Conservation (phyloP, 2,113 vertebrate genomes). For the Lophius piscatorius region DNA sequence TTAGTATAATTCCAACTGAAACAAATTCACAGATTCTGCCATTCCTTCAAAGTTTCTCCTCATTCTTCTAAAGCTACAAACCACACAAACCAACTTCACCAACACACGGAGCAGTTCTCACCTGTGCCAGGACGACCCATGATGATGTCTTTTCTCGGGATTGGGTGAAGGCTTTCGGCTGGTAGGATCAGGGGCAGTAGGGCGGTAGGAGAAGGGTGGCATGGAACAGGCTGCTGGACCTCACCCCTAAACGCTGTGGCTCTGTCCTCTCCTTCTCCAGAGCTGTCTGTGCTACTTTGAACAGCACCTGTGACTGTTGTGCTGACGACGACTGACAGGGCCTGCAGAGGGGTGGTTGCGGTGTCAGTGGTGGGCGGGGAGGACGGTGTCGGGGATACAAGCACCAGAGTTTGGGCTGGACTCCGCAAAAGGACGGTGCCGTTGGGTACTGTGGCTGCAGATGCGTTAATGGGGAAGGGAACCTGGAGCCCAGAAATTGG, state of each 20-base stretch:
- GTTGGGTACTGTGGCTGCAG: slow-evolving; percentile 72
- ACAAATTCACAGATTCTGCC: neutral
- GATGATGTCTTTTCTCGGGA: slow-evolving; percentile 91
- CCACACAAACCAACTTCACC: slow-evolving; percentile 15
- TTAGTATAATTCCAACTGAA: slow-evolving; percentile 1
- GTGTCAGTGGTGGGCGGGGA: slow-evolving; percentile 65
- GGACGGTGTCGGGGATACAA: slow-evolving; percentile 76
- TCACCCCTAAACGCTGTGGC: slow-evolving; percentile 63
- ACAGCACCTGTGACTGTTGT: slow-evolving; percentile 62
- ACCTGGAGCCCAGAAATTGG: slow-evolving; percentile 81
- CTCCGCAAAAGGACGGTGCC: slow-evolving; percentile 76
- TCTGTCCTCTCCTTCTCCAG: slow-evolving; percentile 56
- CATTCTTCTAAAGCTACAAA: neutral
- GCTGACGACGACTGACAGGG: slow-evolving; percentile 76
- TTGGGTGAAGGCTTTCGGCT: slow-evolving; percentile 86
- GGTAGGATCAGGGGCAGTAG: slow-evolving; percentile 90
- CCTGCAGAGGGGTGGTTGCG: slow-evolving; percentile 62
- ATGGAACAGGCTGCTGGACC: slow-evolving; percentile 88
- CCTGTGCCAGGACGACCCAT: slow-evolving; percentile 94
- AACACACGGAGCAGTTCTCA: slow-evolving; percentile 69
- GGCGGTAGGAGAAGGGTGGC: slow-evolving; percentile 90
- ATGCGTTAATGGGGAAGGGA: slow-evolving; percentile 88
- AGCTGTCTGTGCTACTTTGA: slow-evolving; percentile 55
- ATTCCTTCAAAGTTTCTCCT: neutral
- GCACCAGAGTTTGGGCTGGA: slow-evolving; percentile 74